Evolutionary conservation across 2,113 vertebrate genomes (phyloP).

Genomic region (Notechis scutatus): DNA sequence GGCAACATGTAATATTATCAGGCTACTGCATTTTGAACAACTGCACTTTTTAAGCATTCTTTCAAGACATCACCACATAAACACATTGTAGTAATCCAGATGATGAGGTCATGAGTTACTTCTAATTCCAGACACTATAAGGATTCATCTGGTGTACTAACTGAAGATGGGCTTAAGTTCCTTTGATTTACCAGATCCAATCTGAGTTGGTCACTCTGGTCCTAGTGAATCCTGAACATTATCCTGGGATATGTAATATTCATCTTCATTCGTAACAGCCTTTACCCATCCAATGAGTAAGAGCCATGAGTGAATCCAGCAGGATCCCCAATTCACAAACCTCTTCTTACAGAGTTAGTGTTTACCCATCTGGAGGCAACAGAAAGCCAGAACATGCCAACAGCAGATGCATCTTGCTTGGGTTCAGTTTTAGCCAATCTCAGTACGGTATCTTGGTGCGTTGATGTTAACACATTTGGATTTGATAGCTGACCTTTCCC

Average conservation of each 20-base stretch:
- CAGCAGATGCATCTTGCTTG: neutral
- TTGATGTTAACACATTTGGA: neutral
- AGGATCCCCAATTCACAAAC: neutral
- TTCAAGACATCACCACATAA: neutral
- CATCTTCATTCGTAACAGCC: neutral
- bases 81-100: neutral
- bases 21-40: neutral
- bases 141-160: neutral
- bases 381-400: neutral
- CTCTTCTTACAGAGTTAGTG: neutral
- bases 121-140: neutral
- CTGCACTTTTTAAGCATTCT: neutral
- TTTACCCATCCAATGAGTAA: neutral
- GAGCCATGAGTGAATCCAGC: neutral
- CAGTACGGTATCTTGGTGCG: neutral
- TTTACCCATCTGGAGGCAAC: neutral
- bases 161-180: neutral
- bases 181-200: neutral
- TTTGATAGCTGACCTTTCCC: neutral
- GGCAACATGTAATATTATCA: neutral
- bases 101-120: neutral
- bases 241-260: neutral
- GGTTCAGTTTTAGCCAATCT: neutral
- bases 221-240: neutral
- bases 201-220: neutral